These are phyloP conservation scores for Drosophila elegans DNA, from an alignment of 1,140 invertebrate species.

Conservation along the genomic window DNA sequence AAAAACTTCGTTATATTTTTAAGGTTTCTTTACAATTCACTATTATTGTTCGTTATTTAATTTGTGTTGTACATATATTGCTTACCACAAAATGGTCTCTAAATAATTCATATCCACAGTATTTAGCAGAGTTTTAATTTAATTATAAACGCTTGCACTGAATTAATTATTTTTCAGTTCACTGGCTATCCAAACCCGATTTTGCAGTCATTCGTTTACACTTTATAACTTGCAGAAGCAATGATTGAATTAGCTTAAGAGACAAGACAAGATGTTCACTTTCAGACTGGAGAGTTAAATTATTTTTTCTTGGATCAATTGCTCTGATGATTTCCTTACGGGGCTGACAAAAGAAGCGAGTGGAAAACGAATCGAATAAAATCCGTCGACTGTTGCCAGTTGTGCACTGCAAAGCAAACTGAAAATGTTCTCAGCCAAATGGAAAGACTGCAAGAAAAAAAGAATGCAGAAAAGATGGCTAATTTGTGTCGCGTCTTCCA, in stretches of 20 bases:
- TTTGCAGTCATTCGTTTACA: conserved; percentile 25
- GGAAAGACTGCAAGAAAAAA: conserved; percentile 52
- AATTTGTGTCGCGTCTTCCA: conserved; percentile 64
- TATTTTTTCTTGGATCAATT: conserved; percentile 26
- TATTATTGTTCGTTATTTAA: not conserved
- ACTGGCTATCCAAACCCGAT: conserved; percentile 23
- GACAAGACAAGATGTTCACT: conserved; percentile 11
- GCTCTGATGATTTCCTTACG: conserved; percentile 23
- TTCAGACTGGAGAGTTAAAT: conserved; percentile 22
- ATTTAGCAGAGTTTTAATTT: not conserved
- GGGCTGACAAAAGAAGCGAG: conserved; percentile 21
- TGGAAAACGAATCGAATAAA: conserved; percentile 39
- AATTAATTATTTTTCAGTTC: conserved; percentile 27
- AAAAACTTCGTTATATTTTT: not conserved
- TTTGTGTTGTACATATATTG: not conserved
- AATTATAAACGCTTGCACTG: not conserved
- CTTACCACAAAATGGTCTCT: conserved; percentile 75
- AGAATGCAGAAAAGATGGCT: conserved; percentile 53
- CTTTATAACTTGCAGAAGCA: conserved; percentile 7
- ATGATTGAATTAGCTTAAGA: conserved; percentile 29
- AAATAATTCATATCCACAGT: conserved; percentile 66
- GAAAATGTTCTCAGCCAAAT: conserved; percentile 57
- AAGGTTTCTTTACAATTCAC: not conserved
- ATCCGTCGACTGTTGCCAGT: conserved; percentile 66
- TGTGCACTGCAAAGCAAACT: conserved; percentile 71